Base-by-base conservation (phyloP, 2,113 vertebrate genomes). In the Paramormyrops kingsleyae region DNA sequence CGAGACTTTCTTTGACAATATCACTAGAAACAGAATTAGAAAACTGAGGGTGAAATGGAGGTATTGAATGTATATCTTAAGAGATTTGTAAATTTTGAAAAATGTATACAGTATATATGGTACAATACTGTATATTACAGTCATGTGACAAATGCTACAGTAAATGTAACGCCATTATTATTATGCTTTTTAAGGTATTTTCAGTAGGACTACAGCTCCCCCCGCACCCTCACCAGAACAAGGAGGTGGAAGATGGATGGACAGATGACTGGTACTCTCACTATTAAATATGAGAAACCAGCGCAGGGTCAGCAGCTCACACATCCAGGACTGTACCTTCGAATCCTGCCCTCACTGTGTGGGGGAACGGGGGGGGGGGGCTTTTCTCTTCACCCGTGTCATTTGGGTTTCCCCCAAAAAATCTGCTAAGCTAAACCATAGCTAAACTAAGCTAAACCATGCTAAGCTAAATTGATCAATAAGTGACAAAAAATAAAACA, bases 401-500 rank as follows among this genome's bases (percentile, higher is more conserved):
- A 19, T 77, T 35, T 5, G 31, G 74, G 74, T 39, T 7, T 42
- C 31, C 4, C 4, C 70, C 46, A 24, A 44, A 21, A 49, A 47
- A 47, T 24, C 5, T 19, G 17, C 42, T 35, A 44, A 84, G 21
- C 42, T 10, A 84, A 47, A 24, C 39, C 77, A 83, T 5, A 24
- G 47, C 10, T 49, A 49, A 13, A 15, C 19, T 35, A 24, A 84
- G 44, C 21, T 10, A 84, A 47, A n/a, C 2, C 80, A 83, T 5
- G 47, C 47, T 49, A 49, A 15, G 49, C 49, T 50, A 50, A 50
- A 50, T 13, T 50, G 49, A 50, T 50, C 49, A 50, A 46, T 88
- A 17, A 90, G 89, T 9, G 53, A 89, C 15, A 56, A 50, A 52
- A 21, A 90, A 90, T 53, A 56, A 24, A 89, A 91, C 70, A n/a